These are phyloP conservation scores for Ciona savignyi DNA, from an alignment of 23 tunicate species.

Conservation along the genomic window DNA sequence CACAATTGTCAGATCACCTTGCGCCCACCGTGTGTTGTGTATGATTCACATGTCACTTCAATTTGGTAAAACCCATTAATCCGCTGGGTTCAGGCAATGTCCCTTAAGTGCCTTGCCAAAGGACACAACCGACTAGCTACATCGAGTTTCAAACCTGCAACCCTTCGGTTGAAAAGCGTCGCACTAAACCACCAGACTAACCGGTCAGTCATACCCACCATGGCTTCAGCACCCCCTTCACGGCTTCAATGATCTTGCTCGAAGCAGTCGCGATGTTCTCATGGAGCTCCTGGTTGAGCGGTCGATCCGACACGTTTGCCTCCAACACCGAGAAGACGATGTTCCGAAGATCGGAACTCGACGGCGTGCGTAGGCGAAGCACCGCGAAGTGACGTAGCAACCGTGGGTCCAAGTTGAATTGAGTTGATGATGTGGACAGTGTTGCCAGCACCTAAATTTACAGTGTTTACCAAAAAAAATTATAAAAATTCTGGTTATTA, in stretches of 20 bases:
- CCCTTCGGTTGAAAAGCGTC: too few relatives aligned
- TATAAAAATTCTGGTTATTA: too few relatives aligned
- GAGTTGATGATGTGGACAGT: conserved; percentile 34
- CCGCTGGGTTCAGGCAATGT: too few relatives aligned
- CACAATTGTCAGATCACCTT: too few relatives aligned
- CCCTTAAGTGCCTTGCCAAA: too few relatives aligned
- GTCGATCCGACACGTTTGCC: conserved; percentile 68
- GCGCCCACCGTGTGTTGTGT: too few relatives aligned
- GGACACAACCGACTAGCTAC: too few relatives aligned
- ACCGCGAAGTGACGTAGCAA: conserved; percentile 90
- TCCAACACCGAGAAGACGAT: conserved; percentile 75
- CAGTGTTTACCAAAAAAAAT: too few relatives aligned
- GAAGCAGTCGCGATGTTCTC: conserved; percentile 55
- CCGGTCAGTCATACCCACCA: conserved; percentile 74
- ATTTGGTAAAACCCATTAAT: too few relatives aligned
- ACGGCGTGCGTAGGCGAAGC: conserved; percentile 59
- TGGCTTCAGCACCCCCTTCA: conserved; percentile 61
- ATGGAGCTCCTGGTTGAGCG: conserved; percentile 67
- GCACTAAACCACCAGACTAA: too few relatives aligned
- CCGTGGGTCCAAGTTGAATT: conserved; percentile 66
- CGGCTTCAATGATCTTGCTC: conserved; percentile 47
- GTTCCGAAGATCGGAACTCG: conserved; percentile 44
- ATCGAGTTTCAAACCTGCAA: too few relatives aligned
- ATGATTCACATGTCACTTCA: too few relatives aligned
- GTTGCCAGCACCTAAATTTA: conserved; percentile 71